Base-by-base conservation (phyloP, 2,113 vertebrate genomes). In the Astur gentilis region DNA sequence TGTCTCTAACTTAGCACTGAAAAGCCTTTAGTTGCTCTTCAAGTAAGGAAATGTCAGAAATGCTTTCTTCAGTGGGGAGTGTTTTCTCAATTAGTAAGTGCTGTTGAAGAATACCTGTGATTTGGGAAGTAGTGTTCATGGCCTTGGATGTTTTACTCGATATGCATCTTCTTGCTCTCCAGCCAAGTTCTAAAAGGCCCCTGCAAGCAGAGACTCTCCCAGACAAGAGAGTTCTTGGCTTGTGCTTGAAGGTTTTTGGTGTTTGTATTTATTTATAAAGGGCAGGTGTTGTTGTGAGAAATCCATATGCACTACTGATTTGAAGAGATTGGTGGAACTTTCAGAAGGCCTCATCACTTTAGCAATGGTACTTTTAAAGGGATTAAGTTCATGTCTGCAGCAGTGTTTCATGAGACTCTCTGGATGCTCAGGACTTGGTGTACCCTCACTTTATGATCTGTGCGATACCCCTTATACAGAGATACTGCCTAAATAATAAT, bases 121-220 rank as follows among this genome's bases (percentile, higher is more conserved):
- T 72, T 65, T 80, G 66, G 40, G 49, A 76, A 72, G 40, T 16
- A 38, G 22, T 3, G 4, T 79, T 72, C 3, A 2, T 50, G 49
- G 15, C 0, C 1, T 50, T 1, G 0, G 10, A n/a, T 69, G 9
- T 58, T 62, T 29, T 40, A 34, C 10, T 40, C 0, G 0, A 54
- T 2, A 2, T 1, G 1, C 9, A n/a, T 65, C 14, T 6, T 86
- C 12, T 47, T 57, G 16, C 34, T 91, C 14, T 67, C 8, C 26
- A 69, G 21, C 20, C 18, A 45, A 40, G 17, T 71, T 93, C 23
- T 36, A 7, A 50, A 38, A 81, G 5, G 22, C 47, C 5, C 23
- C 3, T 21, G 72, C n/a, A 76, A 64, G 32, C 60, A 71, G 44
- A 49, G 16, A 13, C 7, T 25, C 29, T 70, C 11, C 4, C 15